These are phyloP conservation scores for Hypomecis atomaria DNA, from an alignment of 2,888 invertebrate species.

Conservation along the genomic window DNA sequence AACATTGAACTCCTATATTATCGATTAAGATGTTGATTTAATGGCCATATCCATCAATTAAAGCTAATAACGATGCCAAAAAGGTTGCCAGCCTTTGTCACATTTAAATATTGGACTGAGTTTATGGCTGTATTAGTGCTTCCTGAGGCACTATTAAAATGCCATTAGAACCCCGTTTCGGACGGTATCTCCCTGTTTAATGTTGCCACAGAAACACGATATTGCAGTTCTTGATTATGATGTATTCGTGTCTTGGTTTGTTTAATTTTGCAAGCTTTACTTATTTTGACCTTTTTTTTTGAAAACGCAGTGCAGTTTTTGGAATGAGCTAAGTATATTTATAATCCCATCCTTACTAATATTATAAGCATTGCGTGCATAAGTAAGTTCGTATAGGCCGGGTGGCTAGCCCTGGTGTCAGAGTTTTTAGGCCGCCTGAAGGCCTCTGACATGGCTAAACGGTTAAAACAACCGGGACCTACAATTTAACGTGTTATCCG, in stretches of 20 bases:
- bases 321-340: too few relatives aligned
- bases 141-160: constrained; percentile 64
- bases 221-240: constrained; percentile 27
- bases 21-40: too few relatives aligned
- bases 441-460: too few relatives aligned
- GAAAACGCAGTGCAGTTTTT: background rate
- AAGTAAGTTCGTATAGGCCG: too few relatives aligned
- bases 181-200: constrained; percentile 56
- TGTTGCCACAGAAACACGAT: constrained; percentile 47
- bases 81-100: constrained; percentile 1
- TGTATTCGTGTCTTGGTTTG: background rate
- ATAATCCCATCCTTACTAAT: too few relatives aligned
- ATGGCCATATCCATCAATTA: background rate
- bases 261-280: background rate
- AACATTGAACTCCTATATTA: too few relatives aligned
- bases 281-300: background rate
- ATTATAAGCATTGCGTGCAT: too few relatives aligned
- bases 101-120: constrained; percentile 39
- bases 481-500: too few relatives aligned
- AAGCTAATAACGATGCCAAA: too few relatives aligned
- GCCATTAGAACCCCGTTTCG: constrained; percentile 62
- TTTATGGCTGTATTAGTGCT: constrained; percentile 51
- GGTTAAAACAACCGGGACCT: too few relatives aligned
- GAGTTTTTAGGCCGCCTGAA: too few relatives aligned
- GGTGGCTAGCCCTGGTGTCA: too few relatives aligned